Percentiles rank a stretch among this genome's conserved stretches.
Evolutionary conservation across 1,140 invertebrate species (phyloP).

Genomic region (Drosophila bifasciata): DNA sequence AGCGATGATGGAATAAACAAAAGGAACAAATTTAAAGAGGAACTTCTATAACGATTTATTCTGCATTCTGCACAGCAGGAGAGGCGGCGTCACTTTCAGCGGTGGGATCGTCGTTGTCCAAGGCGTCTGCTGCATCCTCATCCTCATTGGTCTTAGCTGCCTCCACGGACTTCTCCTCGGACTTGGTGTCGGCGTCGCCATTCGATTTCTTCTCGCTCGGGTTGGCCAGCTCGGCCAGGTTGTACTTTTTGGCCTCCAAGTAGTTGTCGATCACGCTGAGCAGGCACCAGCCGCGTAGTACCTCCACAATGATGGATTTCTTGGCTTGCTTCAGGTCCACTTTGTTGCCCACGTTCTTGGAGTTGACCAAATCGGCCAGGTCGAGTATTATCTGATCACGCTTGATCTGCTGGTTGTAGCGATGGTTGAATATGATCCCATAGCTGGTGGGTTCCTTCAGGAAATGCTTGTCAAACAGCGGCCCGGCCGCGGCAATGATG

Average conservation of each 20-base stretch:
- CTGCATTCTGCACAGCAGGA: conserved; percentile 29
- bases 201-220: conserved; percentile 34
- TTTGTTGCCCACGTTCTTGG: conserved; percentile 89
- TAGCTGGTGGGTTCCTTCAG: conserved; percentile 89
- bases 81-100: not conserved
- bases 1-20: conserved; percentile 42
- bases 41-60: conserved; percentile 52
- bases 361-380: conserved; percentile 88
- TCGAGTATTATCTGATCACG: conserved; percentile 89
- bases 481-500: conserved; percentile 88
- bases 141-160: conserved; percentile 7
- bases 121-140: not conserved
- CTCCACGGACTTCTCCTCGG: conserved; percentile 3
- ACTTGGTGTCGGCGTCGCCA: conserved; percentile 16
- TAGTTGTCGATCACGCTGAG: conserved; percentile 88
- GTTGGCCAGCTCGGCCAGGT: conserved; percentile 85
- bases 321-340: conserved; percentile 91
- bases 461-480: conserved; percentile 90
- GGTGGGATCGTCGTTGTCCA: not conserved
- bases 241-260: conserved; percentile 89
- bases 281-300: conserved; percentile 88
- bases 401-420: conserved; percentile 90
- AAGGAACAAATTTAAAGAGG: conserved; percentile 29
- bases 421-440: conserved; percentile 91
- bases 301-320: conserved; percentile 91